Evolutionary conservation across 2,888 invertebrate genomes (phyloP).

Genomic region (Tromatobia lineatoria): DNA sequence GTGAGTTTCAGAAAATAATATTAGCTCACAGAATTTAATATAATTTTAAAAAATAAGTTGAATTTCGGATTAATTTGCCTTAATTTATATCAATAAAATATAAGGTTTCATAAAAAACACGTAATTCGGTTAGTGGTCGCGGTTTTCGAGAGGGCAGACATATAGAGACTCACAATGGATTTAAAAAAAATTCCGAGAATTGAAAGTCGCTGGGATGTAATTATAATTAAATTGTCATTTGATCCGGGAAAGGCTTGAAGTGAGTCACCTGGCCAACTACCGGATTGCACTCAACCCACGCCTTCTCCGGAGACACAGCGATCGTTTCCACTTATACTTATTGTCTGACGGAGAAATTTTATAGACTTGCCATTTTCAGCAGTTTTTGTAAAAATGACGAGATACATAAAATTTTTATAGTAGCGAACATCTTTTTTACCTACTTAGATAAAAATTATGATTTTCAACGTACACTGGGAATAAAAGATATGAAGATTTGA

Average conservation of each 20-base stretch:
- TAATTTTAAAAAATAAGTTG: not conserved
- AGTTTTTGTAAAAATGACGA: not conserved
- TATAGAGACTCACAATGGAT: not conserved
- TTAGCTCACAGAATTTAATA: no score
- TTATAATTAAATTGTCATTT: constrained; percentile 55
- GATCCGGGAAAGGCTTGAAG: constrained; percentile 44
- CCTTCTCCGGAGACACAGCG: not conserved
- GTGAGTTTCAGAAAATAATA: no score
- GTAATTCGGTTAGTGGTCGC: not conserved
- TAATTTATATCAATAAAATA: not conserved
- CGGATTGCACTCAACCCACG: constrained; percentile 27
- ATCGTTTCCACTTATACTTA: not conserved
- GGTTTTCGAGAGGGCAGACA: not conserved
- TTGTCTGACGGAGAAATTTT: not conserved
- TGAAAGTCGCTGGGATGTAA: constrained; percentile 13
- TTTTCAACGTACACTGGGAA: not conserved
- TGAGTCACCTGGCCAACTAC: not conserved
- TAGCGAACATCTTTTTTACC: not conserved
- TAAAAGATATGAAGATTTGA: no score
- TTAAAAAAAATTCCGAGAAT: not conserved
- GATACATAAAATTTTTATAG: not conserved
- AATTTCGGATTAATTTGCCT: not conserved
- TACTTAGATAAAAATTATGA: not conserved
- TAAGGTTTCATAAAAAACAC: not conserved
- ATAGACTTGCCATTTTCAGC: not conserved